Conservation (phyloP, 35 echinoderm and acorn worm species). For the Chiridota heheva region DNA sequence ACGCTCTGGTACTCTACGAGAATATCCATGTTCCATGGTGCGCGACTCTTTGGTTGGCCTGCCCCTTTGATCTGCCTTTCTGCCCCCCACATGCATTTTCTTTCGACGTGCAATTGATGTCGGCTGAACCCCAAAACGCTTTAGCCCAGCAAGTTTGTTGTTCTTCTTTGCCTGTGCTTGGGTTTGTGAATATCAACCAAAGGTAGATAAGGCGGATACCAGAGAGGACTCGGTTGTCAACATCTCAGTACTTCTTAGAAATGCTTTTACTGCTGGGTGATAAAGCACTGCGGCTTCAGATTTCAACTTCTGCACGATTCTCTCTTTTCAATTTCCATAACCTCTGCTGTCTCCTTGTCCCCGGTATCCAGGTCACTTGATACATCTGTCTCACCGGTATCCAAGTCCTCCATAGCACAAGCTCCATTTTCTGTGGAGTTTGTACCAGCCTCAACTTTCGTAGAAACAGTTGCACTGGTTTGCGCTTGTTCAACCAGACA, state of each 20-base stretch:
- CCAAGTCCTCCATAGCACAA: no score
- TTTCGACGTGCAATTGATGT: slow-evolving; percentile 32
- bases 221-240: slow-evolving; percentile 49
- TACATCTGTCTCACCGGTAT: no score
- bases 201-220: slow-evolving; percentile 35
- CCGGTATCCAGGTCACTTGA: no score
- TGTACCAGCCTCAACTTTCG: neutral
- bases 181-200: slow-evolving; percentile 35
- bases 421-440: neutral
- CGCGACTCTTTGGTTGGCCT: slow-evolving; percentile 3
- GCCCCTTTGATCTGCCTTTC: slow-evolving; percentile 7
- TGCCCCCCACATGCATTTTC: slow-evolving; percentile 19
- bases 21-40: slow-evolving; percentile 37
- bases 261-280: slow-evolving; percentile 3
- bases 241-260: slow-evolving; percentile 30
- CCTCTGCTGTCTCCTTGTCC: no score
- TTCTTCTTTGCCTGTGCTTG: neutral
- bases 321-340: no score
- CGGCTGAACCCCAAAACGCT: slow-evolving; percentile 48
- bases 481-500: neutral
- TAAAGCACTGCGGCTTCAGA: slow-evolving; percentile 12
- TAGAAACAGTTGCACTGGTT: neutral
- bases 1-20: neutral
- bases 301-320: neutral
- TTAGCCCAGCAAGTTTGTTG: neutral